A percentile compares a stretch with the other conserved stretches of the same genome.
These are phyloP conservation scores for Anoplolepis gracilipes DNA, from an alignment of 1,140 invertebrate genomes.

Conservation along the genomic window DNA sequence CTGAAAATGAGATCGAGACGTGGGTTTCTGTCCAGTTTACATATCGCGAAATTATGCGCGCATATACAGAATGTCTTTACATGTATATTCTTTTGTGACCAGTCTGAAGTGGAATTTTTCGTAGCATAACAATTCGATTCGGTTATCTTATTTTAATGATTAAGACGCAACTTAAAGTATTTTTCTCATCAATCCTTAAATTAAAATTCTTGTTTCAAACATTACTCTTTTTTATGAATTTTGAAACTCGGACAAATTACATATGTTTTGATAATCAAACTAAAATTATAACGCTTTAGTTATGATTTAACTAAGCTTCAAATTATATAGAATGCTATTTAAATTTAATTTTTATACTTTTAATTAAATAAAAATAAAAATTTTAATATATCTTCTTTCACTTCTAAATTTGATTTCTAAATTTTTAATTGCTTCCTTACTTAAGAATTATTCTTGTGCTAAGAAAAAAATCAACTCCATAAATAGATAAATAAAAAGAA, in stretches of 20 bases:
- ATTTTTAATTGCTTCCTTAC: not conserved
- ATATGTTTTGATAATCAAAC: not conserved
- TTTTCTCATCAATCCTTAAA: not conserved
- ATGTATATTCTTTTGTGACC: not conserved
- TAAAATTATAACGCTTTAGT: not conserved
- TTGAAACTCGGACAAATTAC: not conserved
- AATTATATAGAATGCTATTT: no score
- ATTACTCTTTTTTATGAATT: not conserved
- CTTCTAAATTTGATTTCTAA: not conserved
- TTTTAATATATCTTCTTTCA: not conserved
- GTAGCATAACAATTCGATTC: not conserved
- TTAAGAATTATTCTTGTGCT: not conserved
- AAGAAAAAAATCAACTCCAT: not conserved
- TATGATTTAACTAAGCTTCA: no score
- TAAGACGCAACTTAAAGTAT: not conserved
- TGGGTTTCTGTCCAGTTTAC: constrained; percentile 24
- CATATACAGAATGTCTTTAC: not conserved
- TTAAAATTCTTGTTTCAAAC: not conserved
- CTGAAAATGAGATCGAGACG: constrained; percentile 69
- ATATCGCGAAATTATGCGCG: not conserved
- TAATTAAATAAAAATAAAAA: not conserved
- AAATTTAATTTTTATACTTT: not conserved
- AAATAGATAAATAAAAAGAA: not conserved
- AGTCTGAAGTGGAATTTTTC: not conserved
- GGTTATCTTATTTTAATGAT: not conserved